Percentiles rank a stretch among this genome's conserved stretches.
Evolutionary conservation across 1,140 invertebrate genomes (phyloP).

Genomic region (Apis dorsata): DNA sequence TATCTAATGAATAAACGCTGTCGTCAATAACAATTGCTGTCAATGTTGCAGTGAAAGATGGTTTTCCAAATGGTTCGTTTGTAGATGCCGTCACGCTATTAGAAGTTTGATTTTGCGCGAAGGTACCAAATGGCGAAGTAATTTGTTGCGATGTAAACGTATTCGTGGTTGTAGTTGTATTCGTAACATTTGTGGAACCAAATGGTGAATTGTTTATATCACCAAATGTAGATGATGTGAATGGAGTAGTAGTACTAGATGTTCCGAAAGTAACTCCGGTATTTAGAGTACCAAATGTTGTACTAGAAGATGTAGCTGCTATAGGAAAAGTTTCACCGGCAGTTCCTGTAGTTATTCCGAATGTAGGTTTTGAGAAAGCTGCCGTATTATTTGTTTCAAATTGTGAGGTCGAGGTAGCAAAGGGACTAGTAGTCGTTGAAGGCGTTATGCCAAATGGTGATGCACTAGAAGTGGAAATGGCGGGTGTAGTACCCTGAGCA

Average conservation of each 20-base stretch:
- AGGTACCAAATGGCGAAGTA: slow-evolving; percentile 55
- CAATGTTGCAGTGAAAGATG: slow-evolving; percentile 52
- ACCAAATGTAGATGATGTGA: slow-evolving; percentile 44
- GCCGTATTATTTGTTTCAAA: slow-evolving; percentile 36
- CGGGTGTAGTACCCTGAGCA: slow-evolving; percentile 1
- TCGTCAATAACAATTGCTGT: slow-evolving; percentile 64
- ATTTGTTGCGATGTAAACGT: slow-evolving; percentile 54
- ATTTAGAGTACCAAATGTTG: slow-evolving; percentile 33
- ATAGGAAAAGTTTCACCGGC: slow-evolving; percentile 36
- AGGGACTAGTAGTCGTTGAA: slow-evolving; percentile 49
- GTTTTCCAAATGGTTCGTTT: slow-evolving; percentile 59
- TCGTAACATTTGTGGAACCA: slow-evolving; percentile 24
- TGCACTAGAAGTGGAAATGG: slow-evolving; percentile 3
- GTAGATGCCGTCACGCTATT: slow-evolving; percentile 24
- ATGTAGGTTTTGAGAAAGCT: slow-evolving; percentile 43
- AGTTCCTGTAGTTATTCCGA: slow-evolving; percentile 17
- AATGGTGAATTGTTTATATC: slow-evolving; percentile 40
- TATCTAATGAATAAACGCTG: slow-evolving; percentile 66
- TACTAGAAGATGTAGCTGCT: slow-evolving; percentile 31
- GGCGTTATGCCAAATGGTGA: slow-evolving; percentile 17
- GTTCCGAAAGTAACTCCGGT: slow-evolving; percentile 16
- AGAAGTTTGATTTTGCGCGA: slow-evolving; percentile 48
- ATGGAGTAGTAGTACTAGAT: slow-evolving; percentile 15
- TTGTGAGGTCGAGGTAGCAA: slow-evolving; percentile 52
- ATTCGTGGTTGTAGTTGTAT: slow-evolving; percentile 50